Conservation (phyloP, 2,888 invertebrate genomes). For the Andrena trimmerana region DNA sequence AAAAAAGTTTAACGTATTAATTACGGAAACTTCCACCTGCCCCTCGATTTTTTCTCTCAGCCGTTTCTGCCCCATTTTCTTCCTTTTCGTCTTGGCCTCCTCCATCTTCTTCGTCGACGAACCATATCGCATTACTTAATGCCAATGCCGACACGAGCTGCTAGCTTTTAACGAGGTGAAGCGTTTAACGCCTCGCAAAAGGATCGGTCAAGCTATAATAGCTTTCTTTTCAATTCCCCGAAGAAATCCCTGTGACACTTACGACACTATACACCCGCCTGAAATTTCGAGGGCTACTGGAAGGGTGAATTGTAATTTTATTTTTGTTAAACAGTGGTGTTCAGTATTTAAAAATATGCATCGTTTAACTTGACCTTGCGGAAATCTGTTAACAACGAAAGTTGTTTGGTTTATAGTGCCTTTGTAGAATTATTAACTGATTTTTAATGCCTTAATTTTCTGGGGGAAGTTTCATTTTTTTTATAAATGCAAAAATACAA, state of each 20-base stretch:
- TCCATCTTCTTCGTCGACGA: conserved; percentile 60
- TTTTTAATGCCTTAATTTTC: too few relatives aligned
- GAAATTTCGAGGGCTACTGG: background rate
- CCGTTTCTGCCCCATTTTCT: conserved; percentile 30
- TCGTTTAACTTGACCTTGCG: too few relatives aligned
- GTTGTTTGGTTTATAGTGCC: too few relatives aligned
- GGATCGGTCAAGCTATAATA: conserved; percentile 40
- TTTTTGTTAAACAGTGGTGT: too few relatives aligned
- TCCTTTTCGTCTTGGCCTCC: conserved; percentile 34
- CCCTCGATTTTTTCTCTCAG: conserved; percentile 40
- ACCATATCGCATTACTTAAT: conserved; percentile 74
- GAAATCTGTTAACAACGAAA: too few relatives aligned
- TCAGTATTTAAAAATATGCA: too few relatives aligned
- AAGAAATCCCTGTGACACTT: conserved; percentile 59
- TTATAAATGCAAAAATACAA: too few relatives aligned
- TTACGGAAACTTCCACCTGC: conserved; percentile 69
- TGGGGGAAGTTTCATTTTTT: too few relatives aligned
- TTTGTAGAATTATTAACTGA: too few relatives aligned
- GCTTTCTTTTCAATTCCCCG: conserved; percentile 62
- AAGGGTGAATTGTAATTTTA: too few relatives aligned
- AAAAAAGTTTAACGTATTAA: conserved; percentile 75
- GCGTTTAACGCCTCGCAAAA: conserved; percentile 75
- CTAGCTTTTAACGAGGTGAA: conserved; percentile 74
- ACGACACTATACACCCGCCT: conserved; percentile 43
- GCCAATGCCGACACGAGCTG: conserved; percentile 71